A percentile compares a stretch with the other conserved stretches of the same genome.
Evolutionary conservation across 2,113 vertebrate genomes (phyloP).

Genomic region (Gnathonemus echidnorhynchus): DNA sequence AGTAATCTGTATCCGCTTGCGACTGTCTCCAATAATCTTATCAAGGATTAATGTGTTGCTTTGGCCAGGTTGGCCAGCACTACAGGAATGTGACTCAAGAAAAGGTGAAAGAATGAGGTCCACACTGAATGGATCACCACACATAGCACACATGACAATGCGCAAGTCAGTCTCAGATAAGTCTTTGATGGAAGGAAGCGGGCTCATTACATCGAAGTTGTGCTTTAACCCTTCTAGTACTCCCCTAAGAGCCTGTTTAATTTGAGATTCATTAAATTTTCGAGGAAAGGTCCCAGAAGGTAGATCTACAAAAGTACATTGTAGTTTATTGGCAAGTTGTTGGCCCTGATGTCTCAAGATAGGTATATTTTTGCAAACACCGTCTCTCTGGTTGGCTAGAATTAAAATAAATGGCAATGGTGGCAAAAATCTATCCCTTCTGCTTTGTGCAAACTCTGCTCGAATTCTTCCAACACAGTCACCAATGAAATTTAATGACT

Average conservation of each 20-base stretch:
- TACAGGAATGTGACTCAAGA: slow-evolving; percentile 91
- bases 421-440: slow-evolving; percentile 81
- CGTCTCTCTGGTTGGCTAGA: slow-evolving; percentile 90
- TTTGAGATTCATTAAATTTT: slow-evolving; percentile 93
- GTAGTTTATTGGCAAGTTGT: slow-evolving; percentile 93
- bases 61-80: slow-evolving; percentile 88
- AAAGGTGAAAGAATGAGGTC: slow-evolving; percentile 98
- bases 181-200: slow-evolving; percentile 88
- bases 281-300: slow-evolving; percentile 83
- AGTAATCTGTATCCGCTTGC: slow-evolving; percentile 89
- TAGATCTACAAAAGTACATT: slow-evolving; percentile 95
- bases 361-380: slow-evolving; percentile 83
- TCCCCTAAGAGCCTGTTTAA: slow-evolving; percentile 89
- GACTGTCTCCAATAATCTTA: slow-evolving; percentile 92
- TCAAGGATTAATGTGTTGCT: slow-evolving; percentile 91
- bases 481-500: slow-evolving; percentile 89
- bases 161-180: slow-evolving; percentile 89
- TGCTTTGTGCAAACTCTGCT: slow-evolving; percentile 79
- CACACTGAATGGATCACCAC: slow-evolving; percentile 94
- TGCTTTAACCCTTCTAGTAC: slow-evolving; percentile 90
- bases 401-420: slow-evolving; percentile 91
- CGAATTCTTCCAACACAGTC: slow-evolving; percentile 91
- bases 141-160: slow-evolving; percentile 98
- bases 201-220: slow-evolving; percentile 82
- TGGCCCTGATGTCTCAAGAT: slow-evolving; percentile 96